These are phyloP conservation scores for Triplophysa tibetana DNA, from an alignment of 2,113 vertebrate genomes.

Conservation along the genomic window DNA sequence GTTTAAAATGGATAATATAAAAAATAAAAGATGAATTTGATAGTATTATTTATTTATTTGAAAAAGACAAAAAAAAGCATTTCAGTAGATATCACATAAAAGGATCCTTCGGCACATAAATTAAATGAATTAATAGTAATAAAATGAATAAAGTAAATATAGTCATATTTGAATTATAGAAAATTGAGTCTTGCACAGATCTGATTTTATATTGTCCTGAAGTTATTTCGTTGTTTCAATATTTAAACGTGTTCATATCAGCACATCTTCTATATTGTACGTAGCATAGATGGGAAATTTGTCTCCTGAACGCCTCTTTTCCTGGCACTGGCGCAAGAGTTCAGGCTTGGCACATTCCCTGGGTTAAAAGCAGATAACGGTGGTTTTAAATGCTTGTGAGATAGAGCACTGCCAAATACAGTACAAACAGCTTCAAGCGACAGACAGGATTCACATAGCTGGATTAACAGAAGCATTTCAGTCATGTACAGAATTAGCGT, in stretches of 20 bases:
- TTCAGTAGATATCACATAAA: too few relatives aligned
- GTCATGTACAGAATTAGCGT: not conserved
- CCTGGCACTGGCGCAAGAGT: slow-evolving; percentile 48
- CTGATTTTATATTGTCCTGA: too few relatives aligned
- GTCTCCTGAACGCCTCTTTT: not conserved
- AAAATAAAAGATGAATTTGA: too few relatives aligned
- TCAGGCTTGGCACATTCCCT: slow-evolving; percentile 48
- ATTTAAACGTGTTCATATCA: slow-evolving; percentile 2
- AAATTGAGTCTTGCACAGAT: too few relatives aligned
- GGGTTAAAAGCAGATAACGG: slow-evolving; percentile 64
- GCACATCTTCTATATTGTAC: slow-evolving; percentile 6
- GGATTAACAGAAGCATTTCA: slow-evolving; percentile 41
- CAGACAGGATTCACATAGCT: slow-evolving; percentile 25
- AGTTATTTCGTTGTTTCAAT: not conserved
- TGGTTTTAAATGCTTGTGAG: slow-evolving; percentile 60
- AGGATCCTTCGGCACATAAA: too few relatives aligned
- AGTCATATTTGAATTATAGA: too few relatives aligned
- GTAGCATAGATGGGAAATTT: slow-evolving; percentile 14
- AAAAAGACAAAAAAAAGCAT: too few relatives aligned
- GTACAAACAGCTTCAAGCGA: slow-evolving; percentile 46
- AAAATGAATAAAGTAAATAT: too few relatives aligned
- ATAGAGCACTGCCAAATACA: slow-evolving; percentile 40
- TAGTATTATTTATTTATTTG: too few relatives aligned
- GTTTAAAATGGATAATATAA: too few relatives aligned
- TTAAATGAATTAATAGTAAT: too few relatives aligned